Conservation (phyloP, 2,888 invertebrate species). For the Yponomeuta plumbellus region DNA sequence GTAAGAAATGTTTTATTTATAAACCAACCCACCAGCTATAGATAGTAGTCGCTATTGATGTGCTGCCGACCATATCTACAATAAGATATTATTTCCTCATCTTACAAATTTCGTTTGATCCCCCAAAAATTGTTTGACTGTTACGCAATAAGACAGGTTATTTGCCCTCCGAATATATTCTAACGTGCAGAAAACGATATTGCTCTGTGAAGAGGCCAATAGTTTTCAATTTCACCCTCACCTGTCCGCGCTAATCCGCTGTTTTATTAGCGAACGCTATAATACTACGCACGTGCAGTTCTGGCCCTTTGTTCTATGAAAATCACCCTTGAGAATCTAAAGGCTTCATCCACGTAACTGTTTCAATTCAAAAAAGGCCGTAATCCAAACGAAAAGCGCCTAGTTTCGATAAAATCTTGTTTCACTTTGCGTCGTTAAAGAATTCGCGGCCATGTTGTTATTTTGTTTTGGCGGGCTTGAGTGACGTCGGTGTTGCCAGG, state of each 20-base stretch:
- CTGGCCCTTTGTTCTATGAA: conserved; percentile 65
- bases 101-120: neutral
- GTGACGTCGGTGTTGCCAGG: conserved; percentile 73
- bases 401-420: neutral
- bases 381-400: conserved; percentile 22
- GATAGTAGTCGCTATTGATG: too few species aligned
- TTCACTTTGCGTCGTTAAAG: conserved; percentile 18
- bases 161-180: neutral
- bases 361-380: conserved; percentile 26
- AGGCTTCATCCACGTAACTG: conserved; percentile 25
- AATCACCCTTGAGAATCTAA: conserved; percentile 35
- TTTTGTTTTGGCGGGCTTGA: conserved; percentile 72
- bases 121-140: neutral
- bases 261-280: conserved; percentile 64
- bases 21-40: too few species aligned
- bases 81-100: neutral
- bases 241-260: conserved; percentile 68
- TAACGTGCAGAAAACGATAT: conserved; percentile 30
- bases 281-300: conserved; percentile 66
- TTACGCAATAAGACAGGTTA: neutral
- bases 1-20: too few species aligned
- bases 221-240: conserved; percentile 71
- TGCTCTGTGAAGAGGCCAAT: conserved; percentile 61
- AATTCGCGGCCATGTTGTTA: conserved; percentile 55
- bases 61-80: neutral